Base-by-base conservation (phyloP, 2,113 vertebrate genomes). In the Labeo catla region DNA sequence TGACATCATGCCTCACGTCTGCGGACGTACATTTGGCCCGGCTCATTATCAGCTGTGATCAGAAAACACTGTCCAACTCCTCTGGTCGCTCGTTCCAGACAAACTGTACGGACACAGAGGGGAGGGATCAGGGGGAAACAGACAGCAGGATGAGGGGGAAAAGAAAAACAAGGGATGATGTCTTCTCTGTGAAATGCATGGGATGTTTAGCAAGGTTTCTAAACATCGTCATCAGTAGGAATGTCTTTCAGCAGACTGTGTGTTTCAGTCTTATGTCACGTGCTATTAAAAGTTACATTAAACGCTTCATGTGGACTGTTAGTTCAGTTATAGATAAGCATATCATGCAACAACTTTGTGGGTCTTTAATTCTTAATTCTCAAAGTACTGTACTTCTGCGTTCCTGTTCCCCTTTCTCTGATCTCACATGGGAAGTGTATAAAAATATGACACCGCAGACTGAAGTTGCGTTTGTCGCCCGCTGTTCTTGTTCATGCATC, bases 1-100 rank as follows among this genome's bases (percentile, higher is more conserved):
- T 91, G 84, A 86, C 81, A 70, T 66, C 83, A 72, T 72, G 84
- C 49, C 45, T 76, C 82, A 88, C 8, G 73, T 34, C 34, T 70
- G 50, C 47, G 6, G 49, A 59, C 61, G 59, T 39, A 39, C 45
- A 9, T 50, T 39, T 80, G 82, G 34, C 72, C 45, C 19, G 47
- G 50, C 49, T 76, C 15, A 68, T 78, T 78, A 50, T 86, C 80
- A 86, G 74, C 39, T 49, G 61, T 43, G 36, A 57, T 68, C 45
- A 34, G 79, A 47, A 70, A 61, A 47, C 23, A 21, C 15, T 15
- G 21, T 8, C 78, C 34, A 63, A 50, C 19, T 49, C 45, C 23
- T 73, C 72, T 45, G 36, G 16, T 21, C 39, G 11, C 81, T 72
- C n/a, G 1, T 54, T 73, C 50, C 59, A 85, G 77, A 85, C 59